Conservation (phyloP, 2,113 vertebrate species). For the Epinephelus lanceolatus region DNA sequence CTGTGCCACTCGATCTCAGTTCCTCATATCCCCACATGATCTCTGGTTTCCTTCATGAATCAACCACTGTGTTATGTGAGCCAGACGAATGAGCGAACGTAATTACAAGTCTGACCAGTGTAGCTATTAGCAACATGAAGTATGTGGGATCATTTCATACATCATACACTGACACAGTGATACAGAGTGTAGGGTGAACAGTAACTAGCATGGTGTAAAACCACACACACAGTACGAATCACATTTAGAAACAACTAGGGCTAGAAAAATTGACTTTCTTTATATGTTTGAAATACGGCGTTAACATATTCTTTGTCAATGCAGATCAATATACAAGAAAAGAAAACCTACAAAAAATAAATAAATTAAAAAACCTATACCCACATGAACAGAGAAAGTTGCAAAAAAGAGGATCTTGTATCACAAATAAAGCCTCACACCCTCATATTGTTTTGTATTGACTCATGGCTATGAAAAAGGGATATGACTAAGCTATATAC, state of each 20-base stretch:
- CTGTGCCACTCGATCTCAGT: slow-evolving; percentile 6
- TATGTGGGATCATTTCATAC: slow-evolving; percentile 44
- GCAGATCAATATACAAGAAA: too few species aligned
- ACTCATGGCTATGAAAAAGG: too few species aligned
- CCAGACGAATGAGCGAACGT: slow-evolving; percentile 46
- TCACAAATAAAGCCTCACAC: too few species aligned
- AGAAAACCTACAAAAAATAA: too few species aligned
- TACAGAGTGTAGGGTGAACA: neutral
- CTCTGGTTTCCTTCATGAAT: slow-evolving; percentile 32
- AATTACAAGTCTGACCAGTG: slow-evolving; percentile 52
- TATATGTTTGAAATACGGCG: too few species aligned
- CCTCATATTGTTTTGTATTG: too few species aligned
- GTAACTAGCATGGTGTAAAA: slow-evolving; percentile 1
- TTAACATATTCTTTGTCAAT: too few species aligned
- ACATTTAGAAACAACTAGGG: slow-evolving; percentile 5
- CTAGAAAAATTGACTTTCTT: too few species aligned
- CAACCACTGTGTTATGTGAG: slow-evolving; percentile 30
- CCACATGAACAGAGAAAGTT: too few species aligned
- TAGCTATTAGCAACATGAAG: slow-evolving; percentile 31
- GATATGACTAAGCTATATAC: too few species aligned
- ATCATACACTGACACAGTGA: slow-evolving; percentile 39
- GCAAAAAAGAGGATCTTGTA: too few species aligned
- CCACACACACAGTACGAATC: slow-evolving; percentile 34
- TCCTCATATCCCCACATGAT: slow-evolving; percentile 20
- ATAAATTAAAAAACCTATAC: too few species aligned